Percentiles rank a stretch among this genome's conserved stretches.
Evolutionary conservation across 2,113 vertebrate species (phyloP).

Genomic region (Paracanthobrama guichenoti): DNA sequence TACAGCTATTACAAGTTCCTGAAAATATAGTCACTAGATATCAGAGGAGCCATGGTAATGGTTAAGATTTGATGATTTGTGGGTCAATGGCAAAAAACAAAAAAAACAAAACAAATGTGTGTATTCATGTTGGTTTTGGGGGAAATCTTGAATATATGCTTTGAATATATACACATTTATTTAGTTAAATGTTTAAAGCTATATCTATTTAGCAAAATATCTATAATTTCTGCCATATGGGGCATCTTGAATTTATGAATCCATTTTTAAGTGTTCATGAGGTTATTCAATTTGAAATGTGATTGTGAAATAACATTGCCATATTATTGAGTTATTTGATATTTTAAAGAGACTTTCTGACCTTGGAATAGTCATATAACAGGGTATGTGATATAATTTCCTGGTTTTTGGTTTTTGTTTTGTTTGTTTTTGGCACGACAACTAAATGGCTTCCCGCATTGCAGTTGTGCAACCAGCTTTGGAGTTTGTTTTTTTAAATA

Average conservation of each 20-base stretch:
- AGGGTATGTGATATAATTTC: too few species aligned
- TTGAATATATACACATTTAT: background rate
- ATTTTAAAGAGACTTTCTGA: too few species aligned
- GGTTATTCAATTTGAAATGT: too few species aligned
- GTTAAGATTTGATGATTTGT: background rate
- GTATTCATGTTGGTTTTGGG: background rate
- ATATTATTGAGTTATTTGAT: too few species aligned
- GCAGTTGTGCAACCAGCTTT: too few species aligned
- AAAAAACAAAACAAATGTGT: background rate
- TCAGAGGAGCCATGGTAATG: background rate
- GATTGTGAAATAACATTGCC: too few species aligned
- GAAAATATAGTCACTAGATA: background rate
- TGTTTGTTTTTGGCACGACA: too few species aligned
- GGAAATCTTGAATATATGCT: background rate
- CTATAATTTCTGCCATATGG: background rate
- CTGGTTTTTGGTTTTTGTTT: too few species aligned
- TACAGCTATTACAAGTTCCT: background rate
- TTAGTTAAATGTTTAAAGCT: background rate
- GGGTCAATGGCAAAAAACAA: background rate
- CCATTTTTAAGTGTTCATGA: too few species aligned
- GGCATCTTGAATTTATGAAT: background rate
- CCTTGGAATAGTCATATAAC: too few species aligned
- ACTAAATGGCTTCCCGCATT: too few species aligned
- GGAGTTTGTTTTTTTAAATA: too few species aligned
- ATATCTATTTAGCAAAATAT: background rate